A percentile compares a stretch with the other conserved stretches of the same genome.
These are phyloP conservation scores for Nerophis lumbriciformis DNA, from an alignment of 2,113 vertebrate species.

Conservation along the genomic window DNA sequence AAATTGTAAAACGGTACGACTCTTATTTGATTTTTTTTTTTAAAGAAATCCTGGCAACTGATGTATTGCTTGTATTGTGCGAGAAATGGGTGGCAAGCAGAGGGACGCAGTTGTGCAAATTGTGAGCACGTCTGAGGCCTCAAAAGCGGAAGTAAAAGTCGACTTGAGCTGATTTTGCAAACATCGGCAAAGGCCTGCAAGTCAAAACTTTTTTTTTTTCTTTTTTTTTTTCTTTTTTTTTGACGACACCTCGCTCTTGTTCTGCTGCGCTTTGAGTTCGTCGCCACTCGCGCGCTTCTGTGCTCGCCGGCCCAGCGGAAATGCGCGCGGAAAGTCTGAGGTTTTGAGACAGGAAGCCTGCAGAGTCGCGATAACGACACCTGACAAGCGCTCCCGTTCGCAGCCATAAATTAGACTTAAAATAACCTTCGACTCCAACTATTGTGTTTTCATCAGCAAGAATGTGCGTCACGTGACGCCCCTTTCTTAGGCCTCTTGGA, in stretches of 20 bases:
- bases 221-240: background rate
- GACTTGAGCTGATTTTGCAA: conserved; percentile 72
- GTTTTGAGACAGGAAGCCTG: conserved; percentile 77
- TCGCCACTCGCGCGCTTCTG: conserved; percentile 32
- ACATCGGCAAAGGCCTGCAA: conserved; percentile 13
- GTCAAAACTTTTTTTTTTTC: background rate
- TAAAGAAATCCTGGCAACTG: too few relatives aligned
- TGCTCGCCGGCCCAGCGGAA: conserved; percentile 59
- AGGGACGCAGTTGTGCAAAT: conserved; percentile 33
- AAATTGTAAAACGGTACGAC: too few relatives aligned
- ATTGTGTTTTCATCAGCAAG: background rate
- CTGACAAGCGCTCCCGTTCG: conserved; percentile 69
- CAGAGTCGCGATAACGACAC: conserved; percentile 75
- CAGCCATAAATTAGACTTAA: conserved; percentile 72
- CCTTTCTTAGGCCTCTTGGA: background rate
- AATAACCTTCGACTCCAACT: conserved; percentile 49
- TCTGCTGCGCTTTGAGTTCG: conserved; percentile 34
- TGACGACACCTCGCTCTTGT: too few relatives aligned
- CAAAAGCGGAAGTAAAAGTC: conserved; percentile 74
- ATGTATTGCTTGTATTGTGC: background rate
- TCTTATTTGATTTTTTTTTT: too few relatives aligned
- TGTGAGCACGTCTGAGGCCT: conserved; percentile 28
- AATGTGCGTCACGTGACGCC: background rate
- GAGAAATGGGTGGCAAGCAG: background rate
- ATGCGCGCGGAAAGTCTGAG: conserved; percentile 76